phyloP scores from a whole-genome alignment of 2,888 invertebrate genomes.

The Kuschelorhynchus macadamiae region DNA sequence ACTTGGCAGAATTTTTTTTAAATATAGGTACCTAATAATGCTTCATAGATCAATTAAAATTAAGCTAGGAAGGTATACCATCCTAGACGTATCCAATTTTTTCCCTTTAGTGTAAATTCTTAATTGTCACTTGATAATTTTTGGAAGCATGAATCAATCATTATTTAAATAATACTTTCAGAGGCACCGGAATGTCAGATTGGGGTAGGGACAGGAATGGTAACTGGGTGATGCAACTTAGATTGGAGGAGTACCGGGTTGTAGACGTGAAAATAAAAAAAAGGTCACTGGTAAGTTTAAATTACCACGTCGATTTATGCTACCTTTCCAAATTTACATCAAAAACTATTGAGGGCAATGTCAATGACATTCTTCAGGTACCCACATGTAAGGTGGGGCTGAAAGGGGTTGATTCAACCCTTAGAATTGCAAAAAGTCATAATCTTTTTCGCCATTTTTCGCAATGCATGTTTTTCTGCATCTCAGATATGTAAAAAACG shows the following conservation, averaged over 20 bases:
- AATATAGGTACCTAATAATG: conserved; percentile 5
- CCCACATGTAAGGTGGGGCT: conserved; percentile 7
- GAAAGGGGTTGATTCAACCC: conserved; percentile 9
- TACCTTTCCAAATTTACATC: conserved; percentile 9
- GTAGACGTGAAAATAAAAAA: conserved; percentile 7
- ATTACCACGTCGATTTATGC: conserved; percentile 9
- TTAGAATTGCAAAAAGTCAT: conserved; percentile 10
- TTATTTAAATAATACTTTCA: conserved; percentile 7
- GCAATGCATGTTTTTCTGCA: conserved; percentile 4
- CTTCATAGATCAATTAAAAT: conserved; percentile 10
- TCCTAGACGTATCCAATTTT: conserved; percentile 9
- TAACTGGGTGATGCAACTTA: conserved; percentile 7
- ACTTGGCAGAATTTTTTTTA: not conserved
- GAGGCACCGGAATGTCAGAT: conserved; percentile 9
- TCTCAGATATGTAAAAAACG: not conserved
- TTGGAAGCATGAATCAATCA: conserved; percentile 6
- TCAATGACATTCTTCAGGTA: conserved; percentile 10
- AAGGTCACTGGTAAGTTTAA: conserved; percentile 7
- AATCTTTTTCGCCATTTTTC: conserved; percentile 1
- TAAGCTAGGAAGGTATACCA: conserved; percentile 7
- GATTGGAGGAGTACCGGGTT: conserved; percentile 7
- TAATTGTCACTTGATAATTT: conserved; percentile 1
- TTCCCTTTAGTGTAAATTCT: conserved; percentile 6
- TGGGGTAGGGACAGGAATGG: conserved; percentile 3
- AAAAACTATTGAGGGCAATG: conserved; percentile 10